These are phyloP conservation scores for Harlomillsia oculata DNA, from an alignment of 1,140 invertebrate species.

Conservation along the genomic window DNA sequence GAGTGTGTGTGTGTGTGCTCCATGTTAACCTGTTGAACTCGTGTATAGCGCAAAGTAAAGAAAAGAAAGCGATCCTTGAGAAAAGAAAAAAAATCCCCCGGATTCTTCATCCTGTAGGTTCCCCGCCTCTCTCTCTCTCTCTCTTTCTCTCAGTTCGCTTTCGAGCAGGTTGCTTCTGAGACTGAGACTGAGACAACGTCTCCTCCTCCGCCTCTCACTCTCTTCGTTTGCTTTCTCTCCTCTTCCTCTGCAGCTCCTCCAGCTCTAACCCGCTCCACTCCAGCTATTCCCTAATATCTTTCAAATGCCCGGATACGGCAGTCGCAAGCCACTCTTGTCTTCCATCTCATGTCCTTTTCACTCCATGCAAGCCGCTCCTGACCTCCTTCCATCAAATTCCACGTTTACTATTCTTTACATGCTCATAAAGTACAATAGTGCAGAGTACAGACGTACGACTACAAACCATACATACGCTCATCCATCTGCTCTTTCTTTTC, in stretches of 20 bases:
- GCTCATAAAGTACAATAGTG: not conserved
- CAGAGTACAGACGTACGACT: too few species aligned
- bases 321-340: not conserved
- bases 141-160: not conserved
- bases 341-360: not conserved
- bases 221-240: not conserved
- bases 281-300: not conserved
- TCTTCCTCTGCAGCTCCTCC: not conserved
- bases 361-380: not conserved
- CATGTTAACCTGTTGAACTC: conserved; percentile 35
- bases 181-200: not conserved
- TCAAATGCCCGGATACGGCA: conserved; percentile 13
- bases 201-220: not conserved
- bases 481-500: too few species aligned
- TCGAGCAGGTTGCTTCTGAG: not conserved
- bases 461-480: too few species aligned
- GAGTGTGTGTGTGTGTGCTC: conserved; percentile 11
- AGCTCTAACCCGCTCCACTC: not conserved
- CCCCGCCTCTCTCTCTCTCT: too few species aligned
- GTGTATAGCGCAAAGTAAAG: conserved; percentile 30
- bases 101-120: too few species aligned
- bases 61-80: conserved; percentile 30
- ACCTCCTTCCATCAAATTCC: not conserved
- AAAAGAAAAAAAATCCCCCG: conserved; percentile 24
- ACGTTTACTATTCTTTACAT: not conserved